Evolutionary conservation across 2,113 vertebrate genomes (phyloP), one percentile per base, ranked within the genome.

Genomic region (Lipotes vexillifer): DNA sequence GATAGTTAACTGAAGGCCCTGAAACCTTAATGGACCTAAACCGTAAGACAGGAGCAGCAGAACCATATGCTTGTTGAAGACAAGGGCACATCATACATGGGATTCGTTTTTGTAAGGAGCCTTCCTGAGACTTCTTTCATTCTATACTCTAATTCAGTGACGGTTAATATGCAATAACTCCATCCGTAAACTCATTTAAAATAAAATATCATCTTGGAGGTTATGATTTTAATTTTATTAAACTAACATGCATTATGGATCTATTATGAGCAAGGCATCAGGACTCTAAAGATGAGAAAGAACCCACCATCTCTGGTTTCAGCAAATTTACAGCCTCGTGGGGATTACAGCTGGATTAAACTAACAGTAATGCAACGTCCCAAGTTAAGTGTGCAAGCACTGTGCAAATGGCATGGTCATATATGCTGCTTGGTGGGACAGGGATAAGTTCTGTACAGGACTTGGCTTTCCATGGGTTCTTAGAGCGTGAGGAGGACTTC

Each of bases 161-260:
- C 44, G 52, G 23, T 90, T 95, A 55, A 44, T n/a, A 77, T 57
- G 15, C 31, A 77, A 44, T 44, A 77, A 77, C 11, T n/a, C 15
- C 61, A 77, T 68, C 29, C 68, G 46, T 77, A 80, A 81, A 61
- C 65, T 91, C 72, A 63, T 88, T 74, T 85, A 44, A 90, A 91
- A 92, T 65, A 82, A 96, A 92, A 94, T 57, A 36, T 72, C 78
- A 84, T 46, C 17, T 93, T 94, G n/a, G 82, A 41, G 69, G n/a
- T 77, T 93, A 46, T 71, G 33, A 57, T 88, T 90, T 65, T 83
- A 63, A 93, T 83, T 97, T 25, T 65, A 46, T 88, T 88, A 96
- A 92, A 87, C 7, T 46, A 71, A 46, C 13, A 75, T 38, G 6
- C 59, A 75, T 74, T 75, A 81, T 74, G 52, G 44, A 14, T 96